These are phyloP conservation scores for Conus canariensis DNA, from an alignment of 2,888 invertebrate species.

Conservation along the genomic window DNA sequence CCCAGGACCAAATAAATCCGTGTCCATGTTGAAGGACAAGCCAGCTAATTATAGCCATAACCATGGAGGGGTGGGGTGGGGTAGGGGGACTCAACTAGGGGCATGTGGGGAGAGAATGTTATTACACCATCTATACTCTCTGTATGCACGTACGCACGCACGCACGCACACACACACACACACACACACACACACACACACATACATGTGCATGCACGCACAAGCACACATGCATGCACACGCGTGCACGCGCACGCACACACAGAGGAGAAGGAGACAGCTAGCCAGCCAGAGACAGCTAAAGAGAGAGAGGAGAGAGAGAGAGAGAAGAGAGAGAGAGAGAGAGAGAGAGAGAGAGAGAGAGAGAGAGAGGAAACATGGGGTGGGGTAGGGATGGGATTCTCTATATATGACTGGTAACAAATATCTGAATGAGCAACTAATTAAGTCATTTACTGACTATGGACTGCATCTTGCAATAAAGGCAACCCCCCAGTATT, in stretches of 20 bases:
- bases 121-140: not conserved
- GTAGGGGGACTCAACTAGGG: too few relatives aligned
- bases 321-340: not conserved
- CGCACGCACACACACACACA: slow-evolving; percentile 16
- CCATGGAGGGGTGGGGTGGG: too few relatives aligned
- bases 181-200: slow-evolving; percentile 24
- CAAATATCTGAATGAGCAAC: too few relatives aligned
- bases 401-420: not conserved
- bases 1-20: too few relatives aligned
- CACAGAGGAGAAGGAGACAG: not conserved
- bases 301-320: not conserved
- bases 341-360: not conserved
- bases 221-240: not conserved
- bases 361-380: not conserved
- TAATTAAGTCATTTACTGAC: too few relatives aligned
- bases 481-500: too few relatives aligned
- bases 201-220: not conserved
- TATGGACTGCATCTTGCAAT: too few relatives aligned
- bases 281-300: not conserved
- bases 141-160: not conserved
- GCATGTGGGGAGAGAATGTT: too few relatives aligned
- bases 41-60: too few relatives aligned
- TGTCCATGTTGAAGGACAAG: too few relatives aligned
- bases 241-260: not conserved
- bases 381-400: not conserved